Evolutionary conservation across 2,888 invertebrate genomes (phyloP).

Genomic region (Chalcis sispes): DNA sequence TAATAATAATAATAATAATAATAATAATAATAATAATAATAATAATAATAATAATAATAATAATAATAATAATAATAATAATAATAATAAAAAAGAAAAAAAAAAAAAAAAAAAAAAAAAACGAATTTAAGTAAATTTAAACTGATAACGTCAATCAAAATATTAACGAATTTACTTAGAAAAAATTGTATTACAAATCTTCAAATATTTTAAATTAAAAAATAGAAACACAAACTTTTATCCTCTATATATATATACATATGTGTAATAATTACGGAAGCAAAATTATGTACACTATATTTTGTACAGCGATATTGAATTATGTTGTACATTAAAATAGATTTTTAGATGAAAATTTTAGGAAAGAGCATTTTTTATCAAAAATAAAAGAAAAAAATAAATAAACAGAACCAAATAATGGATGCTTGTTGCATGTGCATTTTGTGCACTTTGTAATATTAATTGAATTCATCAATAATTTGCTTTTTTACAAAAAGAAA

Average conservation of each 20-base stretch:
- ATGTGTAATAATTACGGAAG: constrained; percentile 67
- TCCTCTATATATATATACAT: constrained; percentile 56
- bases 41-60: no score
- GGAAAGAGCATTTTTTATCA: constrained; percentile 45
- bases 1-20: no score
- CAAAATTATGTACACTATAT: constrained; percentile 69
- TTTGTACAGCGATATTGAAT: constrained; percentile 70
- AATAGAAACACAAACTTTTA: constrained; percentile 24
- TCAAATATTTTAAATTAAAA: constrained; percentile 18
- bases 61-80: no score
- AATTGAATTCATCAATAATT: constrained; percentile 43
- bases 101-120: not conserved
- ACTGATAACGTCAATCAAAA: constrained; percentile 48
- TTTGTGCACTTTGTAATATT: constrained; percentile 25
- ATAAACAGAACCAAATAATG: constrained; percentile 13
- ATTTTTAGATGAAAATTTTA: constrained; percentile 47
- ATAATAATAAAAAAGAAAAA: constrained; percentile 33
- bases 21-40: no score
- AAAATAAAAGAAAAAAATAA: constrained; percentile 15
- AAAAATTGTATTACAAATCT: constrained; percentile 15
- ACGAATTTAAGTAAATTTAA: constrained; percentile 36
- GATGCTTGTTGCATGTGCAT: constrained; percentile 14
- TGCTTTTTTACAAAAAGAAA: constrained; percentile 63
- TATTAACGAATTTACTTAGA: constrained; percentile 48
- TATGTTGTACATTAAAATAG: constrained; percentile 59